phyloP scores from a whole-genome alignment of 2,888 invertebrate genomes.

The Tinea semifulvella region DNA sequence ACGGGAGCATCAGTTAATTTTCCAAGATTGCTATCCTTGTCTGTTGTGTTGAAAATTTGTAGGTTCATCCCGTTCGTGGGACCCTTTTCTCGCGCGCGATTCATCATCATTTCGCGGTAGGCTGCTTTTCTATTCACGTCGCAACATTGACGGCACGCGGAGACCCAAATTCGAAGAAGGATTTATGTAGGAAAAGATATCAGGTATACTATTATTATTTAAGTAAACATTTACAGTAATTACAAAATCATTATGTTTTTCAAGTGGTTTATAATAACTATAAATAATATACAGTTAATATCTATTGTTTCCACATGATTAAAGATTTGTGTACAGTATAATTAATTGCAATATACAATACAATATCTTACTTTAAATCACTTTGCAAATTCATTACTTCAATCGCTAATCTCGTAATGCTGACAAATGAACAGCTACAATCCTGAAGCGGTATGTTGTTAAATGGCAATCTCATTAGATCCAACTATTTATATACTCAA shows the following conservation, averaged over 20 bases:
- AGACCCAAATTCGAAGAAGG: conserved; percentile 11
- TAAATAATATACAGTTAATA: not conserved
- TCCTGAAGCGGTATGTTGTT: not conserved
- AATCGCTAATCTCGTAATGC: conserved; percentile 6
- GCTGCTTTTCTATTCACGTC: conserved; percentile 59
- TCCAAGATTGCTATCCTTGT: conserved; percentile 37
- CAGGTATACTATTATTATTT: conserved; percentile 7
- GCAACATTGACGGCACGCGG: conserved; percentile 5
- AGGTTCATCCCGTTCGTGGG: conserved; percentile 37
- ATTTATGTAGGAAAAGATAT: conserved; percentile 9
- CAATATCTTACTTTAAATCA: not conserved
- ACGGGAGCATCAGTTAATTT: conserved; percentile 61
- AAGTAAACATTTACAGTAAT: not conserved
- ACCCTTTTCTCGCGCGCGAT: conserved; percentile 54
- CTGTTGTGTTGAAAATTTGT: conserved; percentile 25
- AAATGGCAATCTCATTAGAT: conserved; percentile 7
- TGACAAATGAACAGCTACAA: conserved; percentile 3
- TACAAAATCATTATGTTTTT: not conserved
- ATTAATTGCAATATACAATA: not conserved
- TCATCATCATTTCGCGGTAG: conserved; percentile 68
- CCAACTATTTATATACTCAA: conserved; percentile 6
- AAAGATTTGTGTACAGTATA: no score
- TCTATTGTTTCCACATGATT: not conserved
- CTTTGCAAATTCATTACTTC: not conserved
- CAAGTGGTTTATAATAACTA: not conserved